phyloP scores from a whole-genome alignment of 2,888 invertebrate species.

The Drosophila atripex region DNA sequence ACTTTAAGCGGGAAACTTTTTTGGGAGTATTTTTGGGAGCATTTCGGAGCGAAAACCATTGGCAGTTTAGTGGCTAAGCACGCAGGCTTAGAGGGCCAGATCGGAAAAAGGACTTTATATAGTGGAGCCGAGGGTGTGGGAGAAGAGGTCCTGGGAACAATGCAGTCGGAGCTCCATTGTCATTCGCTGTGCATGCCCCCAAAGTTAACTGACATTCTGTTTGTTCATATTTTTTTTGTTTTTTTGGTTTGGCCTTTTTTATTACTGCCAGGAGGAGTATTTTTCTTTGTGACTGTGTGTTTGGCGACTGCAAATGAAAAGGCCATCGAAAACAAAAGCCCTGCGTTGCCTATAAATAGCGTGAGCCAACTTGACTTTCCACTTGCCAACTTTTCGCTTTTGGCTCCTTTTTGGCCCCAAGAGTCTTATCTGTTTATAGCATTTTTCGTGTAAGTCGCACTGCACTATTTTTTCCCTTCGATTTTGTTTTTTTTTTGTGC shows the following conservation, averaged over 20 bases:
- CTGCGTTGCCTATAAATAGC: constrained; percentile 76
- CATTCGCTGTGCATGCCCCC: constrained; percentile 54
- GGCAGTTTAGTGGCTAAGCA: constrained; percentile 59
- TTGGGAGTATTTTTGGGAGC: constrained; percentile 46
- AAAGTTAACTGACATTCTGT: constrained; percentile 53
- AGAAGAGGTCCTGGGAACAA: constrained; percentile 35
- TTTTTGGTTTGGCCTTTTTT: constrained; percentile 26
- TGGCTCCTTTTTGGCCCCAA: constrained; percentile 15
- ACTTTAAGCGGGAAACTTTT: constrained; percentile 64
- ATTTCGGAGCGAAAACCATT: constrained; percentile 41
- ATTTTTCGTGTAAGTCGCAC: constrained; percentile 65
- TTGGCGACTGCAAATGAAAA: constrained; percentile 74
- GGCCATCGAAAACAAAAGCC: constrained; percentile 77
- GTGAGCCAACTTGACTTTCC: constrained; percentile 74
- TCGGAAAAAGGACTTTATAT: neutral
- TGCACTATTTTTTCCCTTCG: constrained; percentile 22
- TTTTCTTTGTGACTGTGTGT: constrained; percentile 46
- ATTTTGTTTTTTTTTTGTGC: constrained; percentile 19
- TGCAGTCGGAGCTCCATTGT: constrained; percentile 58
- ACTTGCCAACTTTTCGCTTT: constrained; percentile 65
- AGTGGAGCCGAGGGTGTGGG: neutral
- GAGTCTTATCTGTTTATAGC: constrained; percentile 69
- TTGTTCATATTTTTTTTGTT: constrained; percentile 26
- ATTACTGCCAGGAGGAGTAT: constrained; percentile 32
- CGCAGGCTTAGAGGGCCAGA: constrained; percentile 32